Percentiles rank a stretch among this genome's conserved stretches.
phyloP scores from a whole-genome alignment of 2,113 vertebrate species.

The Pavo muticus region DNA sequence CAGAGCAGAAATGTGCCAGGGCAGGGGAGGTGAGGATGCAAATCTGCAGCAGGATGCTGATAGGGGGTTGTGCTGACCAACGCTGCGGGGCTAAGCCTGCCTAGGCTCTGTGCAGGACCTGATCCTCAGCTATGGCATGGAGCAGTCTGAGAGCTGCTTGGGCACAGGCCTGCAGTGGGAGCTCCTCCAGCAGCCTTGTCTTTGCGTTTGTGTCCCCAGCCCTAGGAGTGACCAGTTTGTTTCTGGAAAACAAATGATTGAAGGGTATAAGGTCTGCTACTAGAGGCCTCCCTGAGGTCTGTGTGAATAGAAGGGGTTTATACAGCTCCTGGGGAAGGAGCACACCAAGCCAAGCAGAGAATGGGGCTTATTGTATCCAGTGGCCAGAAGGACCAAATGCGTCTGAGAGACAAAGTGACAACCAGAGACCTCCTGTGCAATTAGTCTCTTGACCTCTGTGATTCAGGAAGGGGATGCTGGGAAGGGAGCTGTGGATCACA shows the following conservation, averaged over 20 bases:
- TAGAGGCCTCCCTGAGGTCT: not conserved
- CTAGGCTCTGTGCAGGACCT: not conserved
- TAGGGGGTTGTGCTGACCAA: not conserved
- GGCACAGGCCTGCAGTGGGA: accelerated
- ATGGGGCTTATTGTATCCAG: not conserved
- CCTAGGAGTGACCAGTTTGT: not conserved
- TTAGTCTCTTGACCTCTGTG: constrained; percentile 68
- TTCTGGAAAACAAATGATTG: not conserved
- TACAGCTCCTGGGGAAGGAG: constrained; percentile 1
- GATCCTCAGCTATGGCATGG: not conserved
- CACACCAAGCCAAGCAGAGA: not conserved
- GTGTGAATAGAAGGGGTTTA: not conserved
- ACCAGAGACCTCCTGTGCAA: constrained; percentile 47
- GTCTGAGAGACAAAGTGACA: constrained; percentile 16
- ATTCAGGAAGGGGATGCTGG: not conserved
- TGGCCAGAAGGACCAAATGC: constrained; percentile 33
- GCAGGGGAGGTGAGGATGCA: not conserved
- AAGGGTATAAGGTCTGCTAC: not conserved
- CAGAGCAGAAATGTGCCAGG: not conserved
- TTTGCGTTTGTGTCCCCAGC: not conserved
- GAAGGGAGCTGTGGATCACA: constrained; percentile 28
- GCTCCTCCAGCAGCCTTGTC: not conserved
- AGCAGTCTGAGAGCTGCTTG: not conserved
- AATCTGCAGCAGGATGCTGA: not conserved
- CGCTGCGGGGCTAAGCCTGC: not conserved